Percentiles rank a stretch among this genome's conserved stretches.
phyloP scores from a whole-genome alignment of 2,113 vertebrate genomes.

The Grallaria varia region DNA sequence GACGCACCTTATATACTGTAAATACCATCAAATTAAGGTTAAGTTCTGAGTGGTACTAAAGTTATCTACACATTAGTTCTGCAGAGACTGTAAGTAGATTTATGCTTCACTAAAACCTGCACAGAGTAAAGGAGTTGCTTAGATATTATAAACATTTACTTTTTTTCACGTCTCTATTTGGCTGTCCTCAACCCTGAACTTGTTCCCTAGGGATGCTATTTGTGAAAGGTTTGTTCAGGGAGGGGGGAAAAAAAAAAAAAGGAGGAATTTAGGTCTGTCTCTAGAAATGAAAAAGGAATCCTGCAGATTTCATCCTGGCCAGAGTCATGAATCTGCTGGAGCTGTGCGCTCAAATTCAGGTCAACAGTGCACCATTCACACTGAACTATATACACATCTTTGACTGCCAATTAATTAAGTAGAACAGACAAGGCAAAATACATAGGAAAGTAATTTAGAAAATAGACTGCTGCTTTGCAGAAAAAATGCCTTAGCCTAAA shows the following conservation, averaged over 20 bases:
- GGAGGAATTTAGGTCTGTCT: neutral
- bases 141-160: neutral
- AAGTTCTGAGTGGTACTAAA: neutral
- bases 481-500: neutral
- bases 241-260: neutral
- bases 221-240: neutral
- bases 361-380: neutral
- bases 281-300: neutral
- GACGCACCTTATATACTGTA: neutral
- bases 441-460: neutral
- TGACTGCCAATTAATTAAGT: neutral
- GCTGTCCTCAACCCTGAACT: neutral
- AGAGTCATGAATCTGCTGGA: neutral
- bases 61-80: neutral
- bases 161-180: neutral
- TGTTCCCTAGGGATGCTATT: neutral
- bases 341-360: neutral
- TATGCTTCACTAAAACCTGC: neutral
- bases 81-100: neutral
- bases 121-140: neutral
- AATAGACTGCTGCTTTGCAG: neutral
- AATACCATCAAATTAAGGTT: neutral
- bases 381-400: neutral
- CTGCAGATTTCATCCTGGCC: neutral
- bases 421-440: neutral